Evolutionary conservation across 1,140 invertebrate genomes (phyloP).

Genomic region (Oryctes rhinoceros): DNA sequence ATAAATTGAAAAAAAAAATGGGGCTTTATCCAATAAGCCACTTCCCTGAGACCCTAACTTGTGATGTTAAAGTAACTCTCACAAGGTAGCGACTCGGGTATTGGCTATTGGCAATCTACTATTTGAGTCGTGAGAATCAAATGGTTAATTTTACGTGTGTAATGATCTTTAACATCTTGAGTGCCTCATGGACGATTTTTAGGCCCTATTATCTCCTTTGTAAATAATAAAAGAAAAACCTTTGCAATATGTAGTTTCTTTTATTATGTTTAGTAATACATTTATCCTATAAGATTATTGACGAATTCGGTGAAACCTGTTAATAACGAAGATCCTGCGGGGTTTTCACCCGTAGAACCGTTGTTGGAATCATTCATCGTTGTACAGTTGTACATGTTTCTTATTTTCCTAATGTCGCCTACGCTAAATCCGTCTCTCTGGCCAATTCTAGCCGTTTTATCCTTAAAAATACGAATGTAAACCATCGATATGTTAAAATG

Average conservation of each 20-base stretch:
- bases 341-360: background rate
- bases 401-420: slow-evolving; percentile 77
- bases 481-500: background rate
- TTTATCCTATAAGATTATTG: slow-evolving; percentile 5
- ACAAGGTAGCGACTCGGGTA: slow-evolving; percentile 78
- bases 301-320: background rate
- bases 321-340: background rate
- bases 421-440: slow-evolving; percentile 77
- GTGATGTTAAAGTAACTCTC: slow-evolving; percentile 73
- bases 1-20: background rate
- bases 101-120: slow-evolving; percentile 63
- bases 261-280: background rate
- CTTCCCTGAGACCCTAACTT: slow-evolving; percentile 77
- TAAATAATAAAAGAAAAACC: background rate
- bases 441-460: slow-evolving; percentile 63
- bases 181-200: no score
- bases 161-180: background rate
- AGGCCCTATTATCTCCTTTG: background rate
- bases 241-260: background rate
- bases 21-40: slow-evolving; percentile 11
- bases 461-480: slow-evolving; percentile 25
- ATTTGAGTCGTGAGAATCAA: background rate
- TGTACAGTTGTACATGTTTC: slow-evolving; percentile 76
- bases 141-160: background rate
- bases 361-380: background rate